Percentiles rank a stretch among this genome's conserved stretches.
Conservation (phyloP, 2,797 vertebrate species). For the Myotis vivesi region DNA sequence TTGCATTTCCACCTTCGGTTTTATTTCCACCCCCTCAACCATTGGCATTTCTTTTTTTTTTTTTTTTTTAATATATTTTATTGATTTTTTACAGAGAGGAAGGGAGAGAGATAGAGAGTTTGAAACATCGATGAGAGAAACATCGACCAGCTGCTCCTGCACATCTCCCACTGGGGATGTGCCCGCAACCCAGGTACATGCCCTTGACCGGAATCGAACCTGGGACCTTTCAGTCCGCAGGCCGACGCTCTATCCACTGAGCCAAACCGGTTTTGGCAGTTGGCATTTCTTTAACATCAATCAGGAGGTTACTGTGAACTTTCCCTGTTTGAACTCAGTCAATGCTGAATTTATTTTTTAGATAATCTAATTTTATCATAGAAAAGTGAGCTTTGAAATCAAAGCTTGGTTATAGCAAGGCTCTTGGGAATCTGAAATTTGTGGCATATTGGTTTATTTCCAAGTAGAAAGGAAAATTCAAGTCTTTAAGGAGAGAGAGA, state of each 20-base stretch:
- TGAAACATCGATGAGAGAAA: too few relatives aligned
- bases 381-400: constrained; percentile 40
- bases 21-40: background rate
- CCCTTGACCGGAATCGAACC: too few relatives aligned
- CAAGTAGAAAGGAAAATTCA: background rate
- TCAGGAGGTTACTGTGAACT: background rate
- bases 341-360: constrained; percentile 41
- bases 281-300: constrained; percentile 28
- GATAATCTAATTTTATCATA: constrained; percentile 45
- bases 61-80: too few relatives aligned
- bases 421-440: background rate
- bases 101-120: too few relatives aligned
- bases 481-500: background rate
- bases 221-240: too few relatives aligned
- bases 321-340: background rate
- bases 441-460: constrained; percentile 20
- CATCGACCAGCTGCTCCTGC: too few relatives aligned
- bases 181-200: too few relatives aligned
- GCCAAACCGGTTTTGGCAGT: too few relatives aligned
- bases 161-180: too few relatives aligned
- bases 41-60: constrained; percentile 44
- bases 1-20: background rate
- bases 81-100: too few relatives aligned
- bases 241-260: too few relatives aligned
- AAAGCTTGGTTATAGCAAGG: background rate